These are phyloP conservation scores for Hybos culiciformis DNA, from an alignment of 2,888 invertebrate species.

Conservation along the genomic window DNA sequence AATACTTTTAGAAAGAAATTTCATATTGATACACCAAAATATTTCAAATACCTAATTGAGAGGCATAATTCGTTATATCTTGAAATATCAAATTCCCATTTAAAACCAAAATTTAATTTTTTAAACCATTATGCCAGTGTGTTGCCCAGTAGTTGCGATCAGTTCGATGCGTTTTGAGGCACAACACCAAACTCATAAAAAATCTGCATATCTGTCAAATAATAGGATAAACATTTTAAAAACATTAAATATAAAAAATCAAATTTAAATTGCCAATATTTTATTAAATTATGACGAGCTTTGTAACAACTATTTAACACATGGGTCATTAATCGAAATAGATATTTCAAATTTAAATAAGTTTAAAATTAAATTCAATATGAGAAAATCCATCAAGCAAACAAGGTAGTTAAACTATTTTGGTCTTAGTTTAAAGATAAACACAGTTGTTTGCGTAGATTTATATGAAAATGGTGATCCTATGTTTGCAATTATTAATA, in stretches of 20 bases:
- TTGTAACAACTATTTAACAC: neutral
- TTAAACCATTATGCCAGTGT: slow-evolving; percentile 5
- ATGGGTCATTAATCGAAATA: neutral
- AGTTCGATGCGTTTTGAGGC: slow-evolving; percentile 4
- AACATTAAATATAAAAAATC: slow-evolving; percentile 4
- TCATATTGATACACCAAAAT: neutral
- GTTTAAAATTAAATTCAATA: too few species aligned
- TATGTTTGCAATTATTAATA: neutral
- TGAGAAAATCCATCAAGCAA: neutral
- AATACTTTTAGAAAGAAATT: neutral
- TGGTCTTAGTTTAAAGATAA: slow-evolving; percentile 1
- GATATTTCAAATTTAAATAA: neutral
- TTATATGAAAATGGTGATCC: slow-evolving; percentile 3
- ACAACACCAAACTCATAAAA: neutral
- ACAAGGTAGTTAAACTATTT: neutral
- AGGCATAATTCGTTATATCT: neutral
- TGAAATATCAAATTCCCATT: neutral
- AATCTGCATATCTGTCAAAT: neutral
- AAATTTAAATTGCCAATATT: slow-evolving; percentile 1
- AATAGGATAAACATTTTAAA: slow-evolving; percentile 4
- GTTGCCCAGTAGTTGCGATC: neutral
- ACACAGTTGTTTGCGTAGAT: neutral
- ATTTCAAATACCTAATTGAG: neutral
- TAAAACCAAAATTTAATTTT: slow-evolving; percentile 4
- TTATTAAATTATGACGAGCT: neutral